These are phyloP conservation scores for Orthosia incerta DNA, from an alignment of 2,888 invertebrate genomes.

Conservation along the genomic window DNA sequence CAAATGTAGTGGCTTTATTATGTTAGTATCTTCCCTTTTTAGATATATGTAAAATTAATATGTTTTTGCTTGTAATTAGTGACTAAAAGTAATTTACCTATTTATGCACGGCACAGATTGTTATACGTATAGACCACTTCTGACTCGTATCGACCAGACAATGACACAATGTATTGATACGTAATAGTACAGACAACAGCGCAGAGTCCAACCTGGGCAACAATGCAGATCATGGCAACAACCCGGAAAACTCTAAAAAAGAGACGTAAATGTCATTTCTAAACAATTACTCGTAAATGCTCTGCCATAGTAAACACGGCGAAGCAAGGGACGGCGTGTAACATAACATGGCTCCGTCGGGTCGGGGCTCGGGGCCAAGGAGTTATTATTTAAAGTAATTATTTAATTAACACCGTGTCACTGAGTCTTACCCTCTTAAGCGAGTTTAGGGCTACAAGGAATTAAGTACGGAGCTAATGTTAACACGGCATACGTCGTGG, in stretches of 20 bases:
- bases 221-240: neutral
- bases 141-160: neutral
- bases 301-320: conserved; percentile 32
- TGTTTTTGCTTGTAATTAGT: neutral
- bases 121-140: neutral
- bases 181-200: too few relatives aligned
- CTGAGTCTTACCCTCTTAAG: conserved; percentile 89
- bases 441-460: conserved; percentile 89
- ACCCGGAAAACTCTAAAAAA: neutral
- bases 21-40: conserved; percentile 20
- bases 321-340: conserved; percentile 60
- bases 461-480: conserved; percentile 89
- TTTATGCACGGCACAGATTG: neutral
- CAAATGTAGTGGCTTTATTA: conserved; percentile 28
- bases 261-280: neutral
- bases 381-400: conserved; percentile 91
- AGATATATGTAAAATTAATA: neutral
- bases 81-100: too few relatives aligned
- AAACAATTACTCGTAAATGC: conserved; percentile 35
- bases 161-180: neutral
- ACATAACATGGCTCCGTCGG: conserved; percentile 55
- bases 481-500: conserved; percentile 88
- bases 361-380: conserved; percentile 70
- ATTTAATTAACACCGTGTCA: conserved; percentile 90
- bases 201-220: neutral